Conservation (phyloP, 2,113 vertebrate genomes). For the Gallinago media region DNA sequence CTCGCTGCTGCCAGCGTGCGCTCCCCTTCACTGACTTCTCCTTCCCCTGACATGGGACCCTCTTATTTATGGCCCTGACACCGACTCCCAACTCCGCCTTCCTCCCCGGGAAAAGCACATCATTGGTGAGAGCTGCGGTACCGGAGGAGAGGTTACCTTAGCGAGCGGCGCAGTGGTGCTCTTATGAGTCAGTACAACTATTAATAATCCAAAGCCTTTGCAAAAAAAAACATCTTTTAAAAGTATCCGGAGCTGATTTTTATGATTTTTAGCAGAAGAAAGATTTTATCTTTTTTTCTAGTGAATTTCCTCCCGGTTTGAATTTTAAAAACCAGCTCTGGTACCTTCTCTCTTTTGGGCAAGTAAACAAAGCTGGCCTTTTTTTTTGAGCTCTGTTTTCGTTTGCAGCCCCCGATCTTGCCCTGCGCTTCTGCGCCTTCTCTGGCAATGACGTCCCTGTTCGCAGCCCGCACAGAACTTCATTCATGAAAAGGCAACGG, state of each 20-base stretch:
- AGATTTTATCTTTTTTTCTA: not conserved
- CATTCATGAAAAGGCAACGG: slow-evolving; percentile 59
- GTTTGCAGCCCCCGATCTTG: not conserved
- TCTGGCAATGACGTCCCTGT: not conserved
- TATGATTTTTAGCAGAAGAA: not conserved
- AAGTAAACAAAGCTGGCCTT: not conserved
- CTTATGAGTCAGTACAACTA: not conserved
- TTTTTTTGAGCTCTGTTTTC: not conserved
- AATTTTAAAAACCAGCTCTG: not conserved
- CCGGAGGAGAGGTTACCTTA: not conserved
- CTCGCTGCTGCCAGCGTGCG: not conserved
- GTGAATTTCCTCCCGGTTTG: not conserved
- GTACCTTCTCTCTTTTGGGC: not conserved
- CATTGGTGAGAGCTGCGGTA: slow-evolving; percentile 31
- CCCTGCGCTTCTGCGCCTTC: not conserved
- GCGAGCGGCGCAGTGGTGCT: not conserved
- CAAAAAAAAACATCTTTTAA: not conserved
- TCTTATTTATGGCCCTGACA: slow-evolving; percentile 60
- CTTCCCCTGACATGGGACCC: slow-evolving; percentile 7
- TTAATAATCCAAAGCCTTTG: not conserved
- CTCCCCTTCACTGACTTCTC: not conserved
- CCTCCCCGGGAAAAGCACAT: slow-evolving; percentile 7
- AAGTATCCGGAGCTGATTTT: not conserved
- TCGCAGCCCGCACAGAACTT: slow-evolving; percentile 57
- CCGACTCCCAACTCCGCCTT: slow-evolving; percentile 46